These are phyloP conservation scores for Rhinichthys klamathensis DNA, from an alignment of 2,113 vertebrate genomes.

Conservation along the genomic window DNA sequence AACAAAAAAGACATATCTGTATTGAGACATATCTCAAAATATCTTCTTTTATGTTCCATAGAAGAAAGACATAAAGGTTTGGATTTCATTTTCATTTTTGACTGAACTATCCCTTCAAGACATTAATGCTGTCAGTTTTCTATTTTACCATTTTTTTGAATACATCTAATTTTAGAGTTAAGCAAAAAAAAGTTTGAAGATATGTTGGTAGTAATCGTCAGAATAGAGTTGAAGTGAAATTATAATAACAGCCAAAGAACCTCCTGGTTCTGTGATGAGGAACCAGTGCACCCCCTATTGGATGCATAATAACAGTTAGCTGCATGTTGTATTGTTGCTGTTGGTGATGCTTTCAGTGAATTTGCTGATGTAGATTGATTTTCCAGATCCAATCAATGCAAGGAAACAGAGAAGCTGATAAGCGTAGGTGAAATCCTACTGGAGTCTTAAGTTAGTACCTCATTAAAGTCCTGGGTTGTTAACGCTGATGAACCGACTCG, in stretches of 20 bases:
- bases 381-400: neutral
- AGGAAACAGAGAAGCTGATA: neutral
- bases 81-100: neutral
- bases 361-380: constrained; percentile 21
- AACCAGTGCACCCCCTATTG: constrained; percentile 50
- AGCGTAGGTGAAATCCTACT: neutral
- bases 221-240: neutral
- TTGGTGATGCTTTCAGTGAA: neutral
- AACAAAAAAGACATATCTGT: neutral
- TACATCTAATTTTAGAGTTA: neutral
- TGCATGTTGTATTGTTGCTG: neutral
- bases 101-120: neutral
- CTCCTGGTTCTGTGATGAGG: neutral
- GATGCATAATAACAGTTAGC: neutral
- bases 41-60: neutral
- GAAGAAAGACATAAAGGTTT: neutral
- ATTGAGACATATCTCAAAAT: too few relatives aligned
- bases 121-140: too few relatives aligned
- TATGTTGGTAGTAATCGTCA: neutral
- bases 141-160: too few relatives aligned
- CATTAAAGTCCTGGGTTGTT: neutral
- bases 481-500: neutral
- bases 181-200: neutral
- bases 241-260: neutral
- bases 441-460: neutral